Conservation (phyloP, 2,797 vertebrate species). For the Chelidonichthys spinosus region DNA sequence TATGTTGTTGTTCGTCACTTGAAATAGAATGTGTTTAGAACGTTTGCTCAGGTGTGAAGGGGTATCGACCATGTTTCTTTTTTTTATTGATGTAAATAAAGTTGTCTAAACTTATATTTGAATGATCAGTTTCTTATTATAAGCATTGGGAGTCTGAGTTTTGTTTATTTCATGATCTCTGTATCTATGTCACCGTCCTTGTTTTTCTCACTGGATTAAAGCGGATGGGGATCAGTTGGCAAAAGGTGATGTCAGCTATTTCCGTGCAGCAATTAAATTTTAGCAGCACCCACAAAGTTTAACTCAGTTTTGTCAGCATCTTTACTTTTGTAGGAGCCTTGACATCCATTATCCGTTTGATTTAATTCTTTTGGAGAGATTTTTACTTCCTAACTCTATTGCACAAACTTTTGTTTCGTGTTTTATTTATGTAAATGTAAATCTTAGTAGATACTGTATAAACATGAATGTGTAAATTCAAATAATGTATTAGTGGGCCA, state of each 20-base stretch:
- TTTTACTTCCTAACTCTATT: not conserved
- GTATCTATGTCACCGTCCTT: not conserved
- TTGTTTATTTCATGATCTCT: not conserved
- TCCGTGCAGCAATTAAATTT: no score
- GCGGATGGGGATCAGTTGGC: not conserved
- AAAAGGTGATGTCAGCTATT: no score
- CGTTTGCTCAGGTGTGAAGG: not conserved
- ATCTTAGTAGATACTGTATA: not conserved
- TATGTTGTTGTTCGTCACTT: constrained; percentile 8
- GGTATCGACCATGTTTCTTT: not conserved
- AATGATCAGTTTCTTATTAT: not conserved
- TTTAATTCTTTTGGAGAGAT: not conserved
- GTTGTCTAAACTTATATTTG: not conserved
- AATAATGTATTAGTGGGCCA: not conserved
- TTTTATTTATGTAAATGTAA: not conserved
- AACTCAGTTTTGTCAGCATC: not conserved
- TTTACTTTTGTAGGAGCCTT: not conserved
- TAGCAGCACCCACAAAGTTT: no score
- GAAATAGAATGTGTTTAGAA: not conserved
- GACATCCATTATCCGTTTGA: not conserved
- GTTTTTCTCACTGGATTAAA: not conserved
- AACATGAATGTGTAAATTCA: no score
- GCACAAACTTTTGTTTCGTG: not conserved
- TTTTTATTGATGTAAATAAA: not conserved
- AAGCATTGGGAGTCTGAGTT: not conserved